Percentiles rank a stretch among this genome's conserved stretches.
phyloP scores from a whole-genome alignment of 2,113 vertebrate genomes.

The Ictalurus furcatus region DNA sequence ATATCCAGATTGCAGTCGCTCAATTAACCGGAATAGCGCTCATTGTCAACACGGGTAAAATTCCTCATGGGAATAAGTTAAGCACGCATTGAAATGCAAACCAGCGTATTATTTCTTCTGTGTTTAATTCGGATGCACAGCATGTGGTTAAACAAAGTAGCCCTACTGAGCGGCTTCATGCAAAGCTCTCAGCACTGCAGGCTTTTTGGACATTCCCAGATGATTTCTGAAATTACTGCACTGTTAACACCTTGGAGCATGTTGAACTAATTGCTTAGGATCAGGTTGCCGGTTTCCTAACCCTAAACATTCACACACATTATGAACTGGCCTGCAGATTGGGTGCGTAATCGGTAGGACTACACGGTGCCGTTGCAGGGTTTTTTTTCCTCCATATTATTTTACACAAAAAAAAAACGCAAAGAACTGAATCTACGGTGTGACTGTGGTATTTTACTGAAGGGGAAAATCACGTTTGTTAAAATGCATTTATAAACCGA shows the following conservation, averaged over 20 bases:
- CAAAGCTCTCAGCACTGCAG: slow-evolving; percentile 47
- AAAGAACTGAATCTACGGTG: neutral
- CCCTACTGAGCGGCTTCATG: slow-evolving; percentile 39
- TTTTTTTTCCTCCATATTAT: neutral
- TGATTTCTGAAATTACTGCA: slow-evolving; percentile 36
- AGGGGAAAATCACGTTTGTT: neutral
- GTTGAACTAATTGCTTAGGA: slow-evolving; percentile 31
- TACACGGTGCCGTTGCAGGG: neutral
- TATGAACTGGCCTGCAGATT: neutral
- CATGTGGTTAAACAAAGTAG: slow-evolving; percentile 53
- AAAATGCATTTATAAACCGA: neutral
- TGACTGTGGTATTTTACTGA: neutral
- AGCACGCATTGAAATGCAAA: slow-evolving; percentile 57
- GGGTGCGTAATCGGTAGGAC: neutral
- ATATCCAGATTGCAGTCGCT: slow-evolving; percentile 27
- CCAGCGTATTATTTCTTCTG: slow-evolving; percentile 45
- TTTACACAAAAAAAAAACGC: no score
- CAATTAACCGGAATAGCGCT: slow-evolving; percentile 43
- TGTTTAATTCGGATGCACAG: slow-evolving; percentile 54
- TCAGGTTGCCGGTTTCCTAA: slow-evolving; percentile 6
- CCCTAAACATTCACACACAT: neutral
- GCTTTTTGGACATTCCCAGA: slow-evolving; percentile 34
- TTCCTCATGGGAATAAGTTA: slow-evolving; percentile 52
- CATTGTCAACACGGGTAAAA: slow-evolving; percentile 39
- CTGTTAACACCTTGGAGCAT: neutral